Evolutionary conservation across 2,888 invertebrate species (phyloP).

Genomic region (Drosophila phalerata): DNA sequence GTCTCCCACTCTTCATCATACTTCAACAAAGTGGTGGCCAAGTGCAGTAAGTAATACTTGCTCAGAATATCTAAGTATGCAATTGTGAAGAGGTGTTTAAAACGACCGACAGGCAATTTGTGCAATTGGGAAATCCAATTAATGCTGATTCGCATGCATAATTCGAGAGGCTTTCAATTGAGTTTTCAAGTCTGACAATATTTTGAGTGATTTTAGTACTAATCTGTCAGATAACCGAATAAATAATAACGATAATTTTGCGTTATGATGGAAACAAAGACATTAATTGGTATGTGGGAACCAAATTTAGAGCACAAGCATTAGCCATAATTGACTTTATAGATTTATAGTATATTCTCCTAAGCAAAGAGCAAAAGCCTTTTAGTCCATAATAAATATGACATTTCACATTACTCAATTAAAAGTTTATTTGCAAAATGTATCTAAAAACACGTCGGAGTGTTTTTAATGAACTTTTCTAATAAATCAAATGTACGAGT

Average conservation of each 20-base stretch:
- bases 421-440: conserved; percentile 6
- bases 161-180: conserved; percentile 25
- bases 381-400: neutral
- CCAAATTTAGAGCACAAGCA: neutral
- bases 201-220: conserved; percentile 5
- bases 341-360: neutral
- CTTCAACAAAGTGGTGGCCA: conserved; percentile 16
- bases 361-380: neutral
- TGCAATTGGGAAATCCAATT: conserved; percentile 23
- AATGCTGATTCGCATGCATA: conserved; percentile 21
- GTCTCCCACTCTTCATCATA: neutral
- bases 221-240: conserved; percentile 11
- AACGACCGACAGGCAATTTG: conserved; percentile 24
- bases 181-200: conserved; percentile 6
- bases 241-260: conserved; percentile 5
- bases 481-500: conserved; percentile 16
- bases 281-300: conserved; percentile 5
- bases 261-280: neutral
- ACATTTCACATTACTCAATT: conserved; percentile 11
- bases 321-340: neutral
- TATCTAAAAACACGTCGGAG: conserved; percentile 1
- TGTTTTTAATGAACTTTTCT: conserved; percentile 24
- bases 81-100: conserved; percentile 1
- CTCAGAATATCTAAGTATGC: conserved; percentile 10
- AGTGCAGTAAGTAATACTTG: conserved; percentile 24